Base-by-base conservation (phyloP, 2,113 vertebrate species). In the Oncorhynchus keta region DNA sequence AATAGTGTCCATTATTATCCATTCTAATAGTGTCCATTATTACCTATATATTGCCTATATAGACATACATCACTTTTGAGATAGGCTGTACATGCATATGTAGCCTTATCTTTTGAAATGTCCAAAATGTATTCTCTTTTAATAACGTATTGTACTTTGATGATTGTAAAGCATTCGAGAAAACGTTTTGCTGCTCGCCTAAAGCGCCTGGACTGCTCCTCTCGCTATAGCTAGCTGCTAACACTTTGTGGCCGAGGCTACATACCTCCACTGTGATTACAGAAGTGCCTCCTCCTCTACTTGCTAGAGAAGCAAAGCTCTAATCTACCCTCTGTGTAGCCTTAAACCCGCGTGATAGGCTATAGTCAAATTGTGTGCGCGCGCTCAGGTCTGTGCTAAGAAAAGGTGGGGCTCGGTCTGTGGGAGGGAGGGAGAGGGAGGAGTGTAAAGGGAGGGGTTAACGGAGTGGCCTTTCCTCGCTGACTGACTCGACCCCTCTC, bases 401-500 rank as follows among this genome's bases (percentile, higher is more conserved):
- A 79, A 80, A 79, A 77, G 81, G 83, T 87, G 92, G 91, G 88
- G 92, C 90, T 70, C 78, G 91, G 61, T 79, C 24, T 67, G 81
- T 67, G 7, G 26, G 76, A 83, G 82, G 75, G 80, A 82, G 81
- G 79, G 75, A 70, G 81, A 86, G 81, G 80, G 78, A 70, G 68
- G 68, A 78, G 76, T 76, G 72, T 20, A 67, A 39, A 55, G 69
- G 70, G 57, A 72, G 81, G 85, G 79, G 88, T 75, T 79, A 84
- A 85, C 91, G 87, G 86, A 92, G 89, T 70, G 78, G 88, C 90
- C 88, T 91, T 89, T 93, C 90, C 85, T 88, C 86, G 85, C 91
- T 94, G 94, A 95, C 89, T 93, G 94, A 95, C 95, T 95, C 91
- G 92, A 91, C 87, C 92, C 77, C 89, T 90, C 88, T 91, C 91